Evolutionary conservation across 2,888 invertebrate species (phyloP).

Genomic region (Antitype chi): DNA sequence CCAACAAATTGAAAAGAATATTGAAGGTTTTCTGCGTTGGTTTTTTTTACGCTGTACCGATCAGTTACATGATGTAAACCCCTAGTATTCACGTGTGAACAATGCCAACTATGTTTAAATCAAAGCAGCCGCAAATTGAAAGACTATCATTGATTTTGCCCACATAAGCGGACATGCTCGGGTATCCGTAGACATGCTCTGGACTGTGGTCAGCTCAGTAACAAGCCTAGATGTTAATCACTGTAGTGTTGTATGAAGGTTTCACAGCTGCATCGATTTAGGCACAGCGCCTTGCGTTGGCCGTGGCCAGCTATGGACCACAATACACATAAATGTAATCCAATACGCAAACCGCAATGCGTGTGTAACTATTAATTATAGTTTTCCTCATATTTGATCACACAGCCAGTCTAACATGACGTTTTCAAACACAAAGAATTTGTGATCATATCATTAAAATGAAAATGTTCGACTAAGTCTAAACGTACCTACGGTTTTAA

Average conservation of each 20-base stretch:
- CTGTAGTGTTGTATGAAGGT: slow-evolving; percentile 34
- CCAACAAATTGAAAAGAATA: not conserved
- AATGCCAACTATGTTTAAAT: not conserved
- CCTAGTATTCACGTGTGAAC: slow-evolving; percentile 1
- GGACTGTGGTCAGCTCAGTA: not conserved
- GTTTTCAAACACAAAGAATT: slow-evolving; percentile 31
- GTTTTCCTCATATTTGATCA: slow-evolving; percentile 54
- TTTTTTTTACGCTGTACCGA: no score
- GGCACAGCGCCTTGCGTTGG: slow-evolving; percentile 62
- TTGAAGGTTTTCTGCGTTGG: not conserved
- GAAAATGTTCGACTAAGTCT: not conserved
- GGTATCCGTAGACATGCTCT: not conserved
- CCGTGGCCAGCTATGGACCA: slow-evolving; percentile 70
- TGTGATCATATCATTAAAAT: slow-evolving; percentile 6
- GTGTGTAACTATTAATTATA: slow-evolving; percentile 58
- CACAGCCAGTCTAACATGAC: slow-evolving; percentile 18
- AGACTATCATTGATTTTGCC: slow-evolving; percentile 30
- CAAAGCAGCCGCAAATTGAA: not conserved
- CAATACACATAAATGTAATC: slow-evolving; percentile 71
- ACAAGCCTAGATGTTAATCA: slow-evolving; percentile 21
- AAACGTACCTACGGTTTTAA: not conserved
- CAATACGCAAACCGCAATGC: slow-evolving; percentile 72
- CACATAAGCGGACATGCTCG: slow-evolving; percentile 21
- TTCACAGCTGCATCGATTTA: slow-evolving; percentile 63
- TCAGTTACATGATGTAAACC: not conserved